A percentile compares a stretch with the other conserved stretches of the same genome.
phyloP scores from a whole-genome alignment of 1,140 invertebrate species.

The Uloborus diversus region DNA sequence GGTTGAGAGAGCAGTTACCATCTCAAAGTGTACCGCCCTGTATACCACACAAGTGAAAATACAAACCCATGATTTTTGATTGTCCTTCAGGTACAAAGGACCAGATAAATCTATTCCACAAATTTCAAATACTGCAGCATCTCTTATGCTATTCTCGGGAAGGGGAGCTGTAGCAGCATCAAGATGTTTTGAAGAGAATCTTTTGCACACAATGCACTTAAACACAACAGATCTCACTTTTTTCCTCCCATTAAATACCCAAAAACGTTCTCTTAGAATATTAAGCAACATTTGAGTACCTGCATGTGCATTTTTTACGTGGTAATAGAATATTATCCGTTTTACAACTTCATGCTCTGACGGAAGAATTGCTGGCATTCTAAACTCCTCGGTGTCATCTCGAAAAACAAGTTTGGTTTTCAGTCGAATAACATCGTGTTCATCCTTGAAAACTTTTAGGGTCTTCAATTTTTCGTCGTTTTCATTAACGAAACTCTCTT shows the following conservation, averaged over 20 bases:
- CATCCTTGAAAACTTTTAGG: neutral
- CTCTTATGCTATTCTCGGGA: conserved; percentile 57
- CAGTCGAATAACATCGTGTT: neutral
- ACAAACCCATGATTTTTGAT: conserved; percentile 62
- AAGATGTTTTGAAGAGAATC: neutral
- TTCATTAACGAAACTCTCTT: neutral
- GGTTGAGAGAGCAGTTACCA: conserved; percentile 62
- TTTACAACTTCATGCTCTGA: neutral
- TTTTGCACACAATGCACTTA: conserved; percentile 19
- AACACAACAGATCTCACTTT: neutral
- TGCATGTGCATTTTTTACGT: conserved; percentile 3
- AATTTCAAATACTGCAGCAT: no score
- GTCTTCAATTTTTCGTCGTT: neutral
- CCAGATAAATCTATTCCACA: conserved; percentile 66
- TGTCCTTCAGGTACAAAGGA: conserved; percentile 64
- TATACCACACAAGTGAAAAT: conserved; percentile 66
- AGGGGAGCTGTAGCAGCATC: neutral
- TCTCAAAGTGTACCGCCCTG: conserved; percentile 66
- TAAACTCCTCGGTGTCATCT: neutral
- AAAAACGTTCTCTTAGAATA: conserved; percentile 11
- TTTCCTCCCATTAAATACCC: conserved; percentile 2
- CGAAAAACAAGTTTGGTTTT: neutral
- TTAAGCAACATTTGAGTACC: conserved; percentile 16
- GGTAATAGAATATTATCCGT: neutral
- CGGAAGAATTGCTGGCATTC: neutral